Evolutionary conservation across 1,140 invertebrate species (phyloP).

Genomic region (Berghia stephanieae): DNA sequence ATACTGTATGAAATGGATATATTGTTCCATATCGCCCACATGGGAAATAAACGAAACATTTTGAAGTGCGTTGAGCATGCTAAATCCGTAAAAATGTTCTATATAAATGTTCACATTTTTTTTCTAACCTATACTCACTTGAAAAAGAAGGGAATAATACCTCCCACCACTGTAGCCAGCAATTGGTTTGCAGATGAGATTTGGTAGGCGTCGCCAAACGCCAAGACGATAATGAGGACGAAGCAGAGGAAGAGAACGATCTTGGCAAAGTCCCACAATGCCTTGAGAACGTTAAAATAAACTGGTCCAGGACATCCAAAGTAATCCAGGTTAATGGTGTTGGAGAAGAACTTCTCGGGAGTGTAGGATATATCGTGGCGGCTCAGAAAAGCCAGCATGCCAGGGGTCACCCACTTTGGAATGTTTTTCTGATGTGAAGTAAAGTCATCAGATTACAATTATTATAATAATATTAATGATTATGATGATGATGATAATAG

Average conservation of each 20-base stretch:
- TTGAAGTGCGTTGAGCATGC: neutral
- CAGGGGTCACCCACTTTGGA: constrained; percentile 37
- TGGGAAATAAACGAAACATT: no score
- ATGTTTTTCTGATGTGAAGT: no score
- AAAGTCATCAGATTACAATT: no score
- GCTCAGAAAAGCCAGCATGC: constrained; percentile 49
- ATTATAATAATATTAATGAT: no score
- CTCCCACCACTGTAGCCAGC: constrained; percentile 49
- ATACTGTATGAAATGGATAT: no score
- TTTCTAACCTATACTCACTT: neutral
- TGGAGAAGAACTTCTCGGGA: constrained; percentile 48
- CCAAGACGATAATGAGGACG: constrained; percentile 49
- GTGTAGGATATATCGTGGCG: constrained; percentile 45
- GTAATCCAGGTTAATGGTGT: constrained; percentile 40
- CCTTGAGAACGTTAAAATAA: constrained; percentile 35
- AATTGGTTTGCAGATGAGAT: constrained; percentile 54
- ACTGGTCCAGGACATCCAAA: constrained; percentile 46
- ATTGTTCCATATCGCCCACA: no score
- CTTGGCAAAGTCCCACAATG: constrained; percentile 37
- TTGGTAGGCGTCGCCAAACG: constrained; percentile 51
- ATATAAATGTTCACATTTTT: neutral
- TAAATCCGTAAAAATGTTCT: neutral
- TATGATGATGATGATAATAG: no score
- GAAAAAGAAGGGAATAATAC: constrained; percentile 53
- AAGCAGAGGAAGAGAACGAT: constrained; percentile 53